Conservation (phyloP, 1,140 invertebrate species). For the Agraylea sexmaculata region DNA sequence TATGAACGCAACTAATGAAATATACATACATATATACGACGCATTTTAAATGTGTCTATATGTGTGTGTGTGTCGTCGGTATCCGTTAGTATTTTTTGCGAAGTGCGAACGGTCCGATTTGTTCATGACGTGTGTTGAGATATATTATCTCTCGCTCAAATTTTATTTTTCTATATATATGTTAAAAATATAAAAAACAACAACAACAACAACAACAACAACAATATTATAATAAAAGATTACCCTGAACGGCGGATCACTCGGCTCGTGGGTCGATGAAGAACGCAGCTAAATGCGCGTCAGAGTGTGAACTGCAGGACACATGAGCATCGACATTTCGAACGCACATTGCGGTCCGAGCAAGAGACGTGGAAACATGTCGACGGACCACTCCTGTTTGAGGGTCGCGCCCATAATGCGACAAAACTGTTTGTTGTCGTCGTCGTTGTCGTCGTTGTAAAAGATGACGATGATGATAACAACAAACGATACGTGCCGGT, state of each 20-base stretch:
- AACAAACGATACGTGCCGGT: slow-evolving; percentile 8
- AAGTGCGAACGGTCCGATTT: too few species aligned
- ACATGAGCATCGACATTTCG: slow-evolving; percentile 69
- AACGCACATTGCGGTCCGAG: slow-evolving; percentile 59
- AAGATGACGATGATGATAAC: neutral
- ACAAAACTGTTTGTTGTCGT: slow-evolving; percentile 19
- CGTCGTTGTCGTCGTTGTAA: neutral
- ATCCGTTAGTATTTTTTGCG: too few species aligned
- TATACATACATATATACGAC: too few species aligned
- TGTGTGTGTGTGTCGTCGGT: too few species aligned
- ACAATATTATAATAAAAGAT: too few species aligned
- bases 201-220: too few species aligned
- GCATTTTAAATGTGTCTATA: too few species aligned
- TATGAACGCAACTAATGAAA: too few species aligned
- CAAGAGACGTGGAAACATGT: slow-evolving; percentile 21
- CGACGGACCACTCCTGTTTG: slow-evolving; percentile 41
- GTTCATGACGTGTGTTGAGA: too few species aligned
- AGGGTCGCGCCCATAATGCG: slow-evolving; percentile 24
- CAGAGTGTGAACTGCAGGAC: slow-evolving; percentile 70
- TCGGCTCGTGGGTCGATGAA: slow-evolving; percentile 70
- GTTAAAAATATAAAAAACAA: too few species aligned
- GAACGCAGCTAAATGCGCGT: slow-evolving; percentile 70
- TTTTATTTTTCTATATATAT: too few species aligned
- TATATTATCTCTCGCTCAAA: too few species aligned
- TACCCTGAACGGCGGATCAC: slow-evolving; percentile 55